Conservation (phyloP, 2,888 invertebrate species). For the Microctonus brassicae region DNA sequence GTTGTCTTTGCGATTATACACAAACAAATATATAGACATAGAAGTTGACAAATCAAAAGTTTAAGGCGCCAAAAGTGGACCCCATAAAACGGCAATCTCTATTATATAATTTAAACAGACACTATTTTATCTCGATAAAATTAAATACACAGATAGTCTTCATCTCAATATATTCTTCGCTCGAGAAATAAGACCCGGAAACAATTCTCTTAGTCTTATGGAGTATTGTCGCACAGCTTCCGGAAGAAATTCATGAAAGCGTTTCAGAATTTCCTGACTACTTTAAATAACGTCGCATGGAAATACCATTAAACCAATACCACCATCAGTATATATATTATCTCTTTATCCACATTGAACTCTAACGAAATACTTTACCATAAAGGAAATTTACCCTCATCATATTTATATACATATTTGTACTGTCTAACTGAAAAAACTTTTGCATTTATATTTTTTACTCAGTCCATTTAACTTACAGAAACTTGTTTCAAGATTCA, state of each 20-base stretch:
- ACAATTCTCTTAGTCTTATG: conserved; percentile 39
- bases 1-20: conserved; percentile 7
- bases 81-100: no score
- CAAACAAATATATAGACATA: conserved; percentile 10
- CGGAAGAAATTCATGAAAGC: conserved; percentile 47
- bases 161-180: conserved; percentile 31
- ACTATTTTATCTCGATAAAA: no score
- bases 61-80: conserved; percentile 36
- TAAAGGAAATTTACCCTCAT: background rate
- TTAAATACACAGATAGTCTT: no score
- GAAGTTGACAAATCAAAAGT: background rate
- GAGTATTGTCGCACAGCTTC: conserved; percentile 45
- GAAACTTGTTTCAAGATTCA: background rate
- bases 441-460: background rate
- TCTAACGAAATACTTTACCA: background rate
- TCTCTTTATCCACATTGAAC: background rate
- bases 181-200: conserved; percentile 43
- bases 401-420: background rate
- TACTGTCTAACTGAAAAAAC: background rate
- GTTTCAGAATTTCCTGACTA: conserved; percentile 43
- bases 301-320: background rate
- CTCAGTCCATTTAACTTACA: background rate
- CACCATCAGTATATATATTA: background rate
- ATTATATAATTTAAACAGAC: no score
- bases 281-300: conserved; percentile 18